Percentiles rank a stretch among this genome's conserved stretches.
Conservation (phyloP, 2,113 vertebrate genomes). For the Elanus axillaris region DNA sequence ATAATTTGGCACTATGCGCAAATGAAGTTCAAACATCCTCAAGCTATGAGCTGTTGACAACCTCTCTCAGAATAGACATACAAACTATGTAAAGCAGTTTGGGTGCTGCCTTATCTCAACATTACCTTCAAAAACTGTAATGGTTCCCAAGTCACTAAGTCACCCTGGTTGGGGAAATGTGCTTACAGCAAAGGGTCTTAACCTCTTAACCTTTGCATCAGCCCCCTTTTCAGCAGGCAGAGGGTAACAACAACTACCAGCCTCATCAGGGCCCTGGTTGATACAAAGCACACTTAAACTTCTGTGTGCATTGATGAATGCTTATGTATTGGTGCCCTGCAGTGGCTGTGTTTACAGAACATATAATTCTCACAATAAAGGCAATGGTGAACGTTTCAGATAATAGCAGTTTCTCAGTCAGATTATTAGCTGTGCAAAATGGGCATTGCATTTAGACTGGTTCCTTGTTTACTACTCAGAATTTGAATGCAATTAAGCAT, state of each 20-base stretch:
- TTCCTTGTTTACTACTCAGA: neutral
- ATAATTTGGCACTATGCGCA: neutral
- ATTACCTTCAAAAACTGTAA: neutral
- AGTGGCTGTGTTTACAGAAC: neutral
- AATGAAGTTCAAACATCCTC: conserved; percentile 3
- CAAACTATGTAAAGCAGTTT: neutral
- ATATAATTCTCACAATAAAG: neutral
- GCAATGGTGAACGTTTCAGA: neutral
- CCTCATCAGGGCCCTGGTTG: neutral
- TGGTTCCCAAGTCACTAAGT: neutral
- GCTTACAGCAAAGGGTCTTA: neutral
- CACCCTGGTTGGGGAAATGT: neutral
- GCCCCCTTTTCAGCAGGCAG: neutral
- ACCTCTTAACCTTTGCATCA: neutral
- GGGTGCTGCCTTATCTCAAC: neutral
- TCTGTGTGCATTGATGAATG: neutral
- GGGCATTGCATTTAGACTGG: neutral
- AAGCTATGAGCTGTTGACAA: conserved; percentile 30
- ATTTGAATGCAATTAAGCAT: neutral
- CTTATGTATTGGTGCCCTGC: neutral
- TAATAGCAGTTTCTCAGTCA: neutral
- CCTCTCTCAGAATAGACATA: neutral
- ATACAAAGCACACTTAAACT: neutral
- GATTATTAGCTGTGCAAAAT: neutral
- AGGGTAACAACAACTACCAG: neutral